A percentile compares a stretch with the other conserved stretches of the same genome.
phyloP scores from a whole-genome alignment of 2,797 vertebrate genomes.

The Protonibea diacanthus region DNA sequence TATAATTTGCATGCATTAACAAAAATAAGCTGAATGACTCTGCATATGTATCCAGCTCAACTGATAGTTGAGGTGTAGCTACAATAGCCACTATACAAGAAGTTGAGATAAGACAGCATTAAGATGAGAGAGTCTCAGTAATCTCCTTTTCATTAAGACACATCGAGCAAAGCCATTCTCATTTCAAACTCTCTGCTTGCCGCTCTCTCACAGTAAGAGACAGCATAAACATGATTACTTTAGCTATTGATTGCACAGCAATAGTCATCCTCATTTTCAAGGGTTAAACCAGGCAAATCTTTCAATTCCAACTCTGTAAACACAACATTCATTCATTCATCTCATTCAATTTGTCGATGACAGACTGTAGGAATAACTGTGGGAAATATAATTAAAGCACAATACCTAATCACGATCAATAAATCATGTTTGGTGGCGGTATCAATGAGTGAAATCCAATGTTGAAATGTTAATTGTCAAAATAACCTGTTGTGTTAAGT shows the following conservation, averaged over 20 bases:
- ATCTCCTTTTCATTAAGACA: constrained; percentile 8
- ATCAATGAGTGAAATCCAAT: neutral
- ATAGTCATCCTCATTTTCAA: constrained; percentile 1
- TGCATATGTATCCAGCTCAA: neutral
- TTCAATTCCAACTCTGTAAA: constrained; percentile 4
- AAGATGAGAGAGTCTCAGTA: neutral
- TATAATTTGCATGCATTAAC: no score
- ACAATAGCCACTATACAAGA: neutral
- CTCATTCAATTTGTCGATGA: neutral
- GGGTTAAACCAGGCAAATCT: neutral
- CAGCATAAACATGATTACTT: constrained; percentile 25
- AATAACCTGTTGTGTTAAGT: neutral
- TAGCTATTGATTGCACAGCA: constrained; percentile 3
- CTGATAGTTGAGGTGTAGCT: neutral
- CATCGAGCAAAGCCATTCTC: neutral
- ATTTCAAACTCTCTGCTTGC: constrained; percentile 1
- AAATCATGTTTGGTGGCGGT: neutral
- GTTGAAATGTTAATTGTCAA: neutral
- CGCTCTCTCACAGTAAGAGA: constrained; percentile 6
- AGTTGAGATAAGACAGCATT: neutral
- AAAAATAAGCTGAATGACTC: no score
- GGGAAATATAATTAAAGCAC: constrained; percentile 3
- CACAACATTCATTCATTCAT: no score
- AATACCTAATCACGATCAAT: neutral
- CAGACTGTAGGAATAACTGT: neutral